Percentiles rank a stretch among this genome's conserved stretches.
These are phyloP conservation scores for Cheilosia soror DNA, from an alignment of 2,888 invertebrate genomes.

Conservation along the genomic window DNA sequence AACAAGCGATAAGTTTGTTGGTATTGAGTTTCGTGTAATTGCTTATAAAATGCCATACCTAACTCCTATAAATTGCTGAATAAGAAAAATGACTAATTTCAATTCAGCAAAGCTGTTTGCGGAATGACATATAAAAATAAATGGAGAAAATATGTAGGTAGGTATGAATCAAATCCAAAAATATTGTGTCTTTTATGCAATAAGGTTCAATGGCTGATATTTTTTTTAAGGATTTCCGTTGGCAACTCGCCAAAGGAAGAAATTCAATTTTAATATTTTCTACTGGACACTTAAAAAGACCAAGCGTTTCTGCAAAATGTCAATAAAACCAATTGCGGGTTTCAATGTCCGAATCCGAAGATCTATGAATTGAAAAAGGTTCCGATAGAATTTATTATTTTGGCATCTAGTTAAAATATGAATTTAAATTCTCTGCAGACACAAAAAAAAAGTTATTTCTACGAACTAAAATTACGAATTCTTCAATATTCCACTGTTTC, in stretches of 20 bases:
- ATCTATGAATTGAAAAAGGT: background rate
- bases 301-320: background rate
- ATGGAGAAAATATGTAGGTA: too few relatives aligned
- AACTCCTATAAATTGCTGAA: too few relatives aligned
- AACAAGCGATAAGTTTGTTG: too few relatives aligned
- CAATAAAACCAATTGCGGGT: background rate
- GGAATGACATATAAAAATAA: too few relatives aligned
- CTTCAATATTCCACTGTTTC: background rate
- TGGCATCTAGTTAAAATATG: background rate
- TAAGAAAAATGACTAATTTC: too few relatives aligned
- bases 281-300: background rate
- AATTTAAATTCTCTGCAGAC: background rate
- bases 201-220: background rate
- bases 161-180: background rate
- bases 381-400: background rate
- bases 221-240: slow-evolving; percentile 1
- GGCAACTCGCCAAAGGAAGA: background rate
- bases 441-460: background rate
- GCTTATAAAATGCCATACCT: too few relatives aligned
- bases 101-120: too few relatives aligned
- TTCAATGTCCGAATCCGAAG: too few relatives aligned
- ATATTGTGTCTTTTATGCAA: background rate
- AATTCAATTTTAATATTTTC: background rate
- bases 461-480: background rate
- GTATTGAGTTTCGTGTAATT: too few relatives aligned